Conservation (phyloP, 2,888 invertebrate genomes). For the Elegia similella region DNA sequence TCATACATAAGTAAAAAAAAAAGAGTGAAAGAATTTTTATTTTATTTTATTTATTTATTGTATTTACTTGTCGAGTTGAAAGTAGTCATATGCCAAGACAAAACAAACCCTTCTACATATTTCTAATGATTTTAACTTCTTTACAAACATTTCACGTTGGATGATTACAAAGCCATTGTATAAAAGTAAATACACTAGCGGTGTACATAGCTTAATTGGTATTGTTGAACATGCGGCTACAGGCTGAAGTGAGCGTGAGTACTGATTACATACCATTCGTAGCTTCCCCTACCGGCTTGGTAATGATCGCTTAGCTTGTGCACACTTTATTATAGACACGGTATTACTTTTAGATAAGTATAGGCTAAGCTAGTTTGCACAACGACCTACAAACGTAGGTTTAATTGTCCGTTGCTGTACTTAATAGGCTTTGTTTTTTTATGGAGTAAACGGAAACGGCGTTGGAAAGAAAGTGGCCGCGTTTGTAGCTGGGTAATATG, state of each 20-base stretch:
- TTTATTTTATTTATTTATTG: no score
- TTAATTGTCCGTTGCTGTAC: no score
- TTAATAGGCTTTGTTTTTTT: background rate
- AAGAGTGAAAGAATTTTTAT: no score
- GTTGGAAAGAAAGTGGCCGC: no score
- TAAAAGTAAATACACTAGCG: constrained; percentile 21
- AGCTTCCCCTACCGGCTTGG: constrained; percentile 30
- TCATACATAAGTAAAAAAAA: no score
- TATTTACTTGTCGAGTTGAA: no score
- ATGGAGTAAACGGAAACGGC: no score
- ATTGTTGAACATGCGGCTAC: constrained; percentile 76
- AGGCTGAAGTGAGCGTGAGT: constrained; percentile 90
- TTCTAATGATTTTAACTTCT: no score
- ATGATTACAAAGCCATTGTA: constrained; percentile 22
- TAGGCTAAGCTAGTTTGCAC: background rate
- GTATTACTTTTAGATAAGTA: background rate
- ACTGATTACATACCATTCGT: constrained; percentile 43
- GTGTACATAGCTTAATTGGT: constrained; percentile 68
- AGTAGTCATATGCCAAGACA: no score
- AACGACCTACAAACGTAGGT: no score
- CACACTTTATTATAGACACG: background rate
- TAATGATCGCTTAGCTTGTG: constrained; percentile 6
- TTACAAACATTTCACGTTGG: constrained; percentile 21
- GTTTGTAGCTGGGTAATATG: no score
- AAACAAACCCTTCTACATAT: no score